Evolutionary conservation across 2,797 vertebrate species (phyloP), one percentile per base, ranked within the genome.

Genomic region (Acanthurus lineatus): DNA sequence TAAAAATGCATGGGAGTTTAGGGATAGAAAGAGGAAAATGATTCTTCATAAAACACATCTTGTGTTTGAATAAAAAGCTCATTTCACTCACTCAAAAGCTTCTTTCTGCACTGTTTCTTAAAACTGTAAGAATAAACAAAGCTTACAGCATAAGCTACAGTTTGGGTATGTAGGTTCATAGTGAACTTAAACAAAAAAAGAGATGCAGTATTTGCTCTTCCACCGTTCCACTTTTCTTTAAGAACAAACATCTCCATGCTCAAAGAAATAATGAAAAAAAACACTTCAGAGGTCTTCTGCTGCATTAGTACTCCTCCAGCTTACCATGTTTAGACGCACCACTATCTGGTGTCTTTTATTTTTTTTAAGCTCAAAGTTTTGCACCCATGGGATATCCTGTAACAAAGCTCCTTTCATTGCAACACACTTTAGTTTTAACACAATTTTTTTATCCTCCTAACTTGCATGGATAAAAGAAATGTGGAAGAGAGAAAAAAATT

Each of bases 401-500:
- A 79, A 79, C 42, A 9, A 1, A 63, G 42, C 75, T 79, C 56
- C 63, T 25, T 51, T 74, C 51, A 7, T 32, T 51, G 25, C 2
- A 66, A 57, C 28, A n/a, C 25, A 15, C 40, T 71, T 70, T 49
- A 42, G 48, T 69, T 58, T 28, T 49, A 15, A 76, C 57, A 53
- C 11, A 63, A 44, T 58, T 73, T 76, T 73, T 76, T 69, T 58
- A 57, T 73, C 60, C 77, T 61, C 54, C 48, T 52, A 76, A 79
- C 40, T 44, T 69, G 74, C 51, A 22, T 15, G 16, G 60, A 85
- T 72, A 47, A 88, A 82, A 77, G 40, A 73, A 52, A 61, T 17
- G 15, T n/a, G 53, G 17, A 44, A 45, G 25, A 75, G n/a, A 68
- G 57, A 56, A 38, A 44, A 28, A 48, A 56, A 42, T 19, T 69